Evolutionary conservation across 2,113 vertebrate species (phyloP).

Genomic region (Telmatochromis sp.): DNA sequence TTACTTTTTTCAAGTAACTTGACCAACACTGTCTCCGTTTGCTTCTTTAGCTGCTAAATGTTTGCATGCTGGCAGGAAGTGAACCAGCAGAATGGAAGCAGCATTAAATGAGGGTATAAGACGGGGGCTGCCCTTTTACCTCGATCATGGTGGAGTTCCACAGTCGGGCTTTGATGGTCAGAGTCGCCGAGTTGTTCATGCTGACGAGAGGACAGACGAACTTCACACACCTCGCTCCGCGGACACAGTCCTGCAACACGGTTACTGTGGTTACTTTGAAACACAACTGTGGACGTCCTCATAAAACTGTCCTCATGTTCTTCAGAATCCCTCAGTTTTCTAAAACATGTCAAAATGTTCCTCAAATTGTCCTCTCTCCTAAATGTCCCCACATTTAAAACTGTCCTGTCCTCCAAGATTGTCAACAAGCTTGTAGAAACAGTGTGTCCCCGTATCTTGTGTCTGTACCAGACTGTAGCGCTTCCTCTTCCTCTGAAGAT

Average conservation of each 20-base stretch:
- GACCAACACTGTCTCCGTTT: neutral
- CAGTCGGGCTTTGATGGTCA: constrained; percentile 76
- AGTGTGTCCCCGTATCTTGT: neutral
- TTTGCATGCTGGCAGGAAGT: neutral
- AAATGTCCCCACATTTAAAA: neutral
- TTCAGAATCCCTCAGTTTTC: neutral
- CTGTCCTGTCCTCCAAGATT: neutral
- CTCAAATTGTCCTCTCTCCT: neutral
- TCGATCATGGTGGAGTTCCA: constrained; percentile 93
- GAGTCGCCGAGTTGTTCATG: constrained; percentile 43
- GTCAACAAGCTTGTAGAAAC: neutral
- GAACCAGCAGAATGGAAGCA: neutral
- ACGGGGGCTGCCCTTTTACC: constrained; percentile 56
- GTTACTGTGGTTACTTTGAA: neutral
- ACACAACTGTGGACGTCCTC: neutral
- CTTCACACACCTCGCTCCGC: constrained; percentile 71
- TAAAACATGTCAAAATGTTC: neutral
- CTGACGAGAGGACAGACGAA: constrained; percentile 76
- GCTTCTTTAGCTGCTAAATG: neutral
- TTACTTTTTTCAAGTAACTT: neutral
- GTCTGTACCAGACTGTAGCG: constrained; percentile 35
- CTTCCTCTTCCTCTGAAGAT: neutral
- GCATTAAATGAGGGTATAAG: neutral
- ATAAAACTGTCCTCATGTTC: neutral
- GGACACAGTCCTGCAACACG: constrained; percentile 60